Evolutionary conservation across 2,113 vertebrate genomes (phyloP), one percentile per base, ranked within the genome.

Genomic region (Nyctereutes procyonoides): DNA sequence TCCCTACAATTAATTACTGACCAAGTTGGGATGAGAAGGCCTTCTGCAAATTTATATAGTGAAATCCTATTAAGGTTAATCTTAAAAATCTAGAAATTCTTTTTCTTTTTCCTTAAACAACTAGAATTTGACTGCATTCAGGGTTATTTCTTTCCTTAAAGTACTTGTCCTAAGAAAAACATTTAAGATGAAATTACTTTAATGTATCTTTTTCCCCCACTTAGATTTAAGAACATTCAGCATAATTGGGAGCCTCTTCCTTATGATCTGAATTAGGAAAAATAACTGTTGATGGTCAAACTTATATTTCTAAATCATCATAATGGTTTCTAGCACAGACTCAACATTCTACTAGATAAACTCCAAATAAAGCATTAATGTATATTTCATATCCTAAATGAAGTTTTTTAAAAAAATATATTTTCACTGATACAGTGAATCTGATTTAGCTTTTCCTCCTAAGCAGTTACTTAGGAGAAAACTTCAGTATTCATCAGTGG

Each of bases 341-440:
- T 43, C 65, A 17, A 26, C 14, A 55, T 38, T 81, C 63, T 91
- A 96, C 73, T 60, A 82, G 77, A 60, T 89, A 89, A 65, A 38
- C 60, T 89, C 60, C 51, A 84, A 88, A 77, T 74, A 38, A 93
- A 51, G 58, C 62, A 83, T 83, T 88, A 82, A 48, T 22, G 5
- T 89, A 74, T 93, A 77, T 76, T 92, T 89, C 79, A 58, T 67
- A 89, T 76, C 26, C 35, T 76, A 88, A 67, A 76, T 83, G 20
- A 88, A 26, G 43, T 43, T 43, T 8, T 87, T 55, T 81, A 30
- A 92, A n/a, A 81, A 92, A 56, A 48, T 4, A 26, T 48, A 5
- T 32, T 69, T 69, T 94, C 73, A 73, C 12, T 67, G 56, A 83
- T 35, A 35, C 17, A 85, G 24, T 71, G 73, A 89, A 80, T 6